Percentiles rank a stretch among this genome's conserved stretches.
These are phyloP conservation scores for Pitta sordida DNA, from an alignment of 2,113 vertebrate genomes.

Conservation along the genomic window DNA sequence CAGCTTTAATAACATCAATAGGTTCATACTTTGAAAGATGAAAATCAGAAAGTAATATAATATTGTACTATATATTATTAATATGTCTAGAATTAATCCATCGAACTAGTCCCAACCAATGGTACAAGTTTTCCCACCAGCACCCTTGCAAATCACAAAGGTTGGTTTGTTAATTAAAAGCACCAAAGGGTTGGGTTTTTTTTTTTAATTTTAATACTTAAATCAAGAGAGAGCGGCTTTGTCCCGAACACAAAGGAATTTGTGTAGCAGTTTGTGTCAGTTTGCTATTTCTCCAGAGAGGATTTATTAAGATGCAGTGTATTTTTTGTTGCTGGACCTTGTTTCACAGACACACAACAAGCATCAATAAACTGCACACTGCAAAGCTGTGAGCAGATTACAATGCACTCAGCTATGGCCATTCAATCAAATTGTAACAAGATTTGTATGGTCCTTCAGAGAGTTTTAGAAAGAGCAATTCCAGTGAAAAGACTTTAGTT, in stretches of 20 bases:
- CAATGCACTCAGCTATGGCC: neutral
- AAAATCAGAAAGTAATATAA: neutral
- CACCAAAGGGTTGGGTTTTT: neutral
- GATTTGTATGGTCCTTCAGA: neutral
- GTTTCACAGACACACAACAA: neutral
- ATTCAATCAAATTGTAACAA: slow-evolving; percentile 32
- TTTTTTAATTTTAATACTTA: neutral
- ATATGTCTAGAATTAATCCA: slow-evolving; percentile 37
- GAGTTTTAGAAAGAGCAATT: neutral
- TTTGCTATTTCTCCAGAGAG: neutral
- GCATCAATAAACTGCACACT: neutral
- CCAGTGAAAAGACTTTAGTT: neutral
- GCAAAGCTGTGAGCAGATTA: slow-evolving; percentile 7
- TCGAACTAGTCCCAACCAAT: neutral
- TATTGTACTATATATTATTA: slow-evolving; percentile 15
- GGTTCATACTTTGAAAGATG: neutral
- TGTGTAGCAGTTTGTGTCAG: neutral
- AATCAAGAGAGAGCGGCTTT: neutral
- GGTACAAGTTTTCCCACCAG: neutral
- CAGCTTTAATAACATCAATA: neutral
- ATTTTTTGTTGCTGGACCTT: neutral
- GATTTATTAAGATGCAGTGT: slow-evolving; percentile 3
- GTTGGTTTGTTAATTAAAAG: neutral
- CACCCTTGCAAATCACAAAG: neutral
- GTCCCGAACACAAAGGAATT: neutral